Base-by-base conservation (phyloP, 1,140 invertebrate species). In the Drusus annulatus region DNA sequence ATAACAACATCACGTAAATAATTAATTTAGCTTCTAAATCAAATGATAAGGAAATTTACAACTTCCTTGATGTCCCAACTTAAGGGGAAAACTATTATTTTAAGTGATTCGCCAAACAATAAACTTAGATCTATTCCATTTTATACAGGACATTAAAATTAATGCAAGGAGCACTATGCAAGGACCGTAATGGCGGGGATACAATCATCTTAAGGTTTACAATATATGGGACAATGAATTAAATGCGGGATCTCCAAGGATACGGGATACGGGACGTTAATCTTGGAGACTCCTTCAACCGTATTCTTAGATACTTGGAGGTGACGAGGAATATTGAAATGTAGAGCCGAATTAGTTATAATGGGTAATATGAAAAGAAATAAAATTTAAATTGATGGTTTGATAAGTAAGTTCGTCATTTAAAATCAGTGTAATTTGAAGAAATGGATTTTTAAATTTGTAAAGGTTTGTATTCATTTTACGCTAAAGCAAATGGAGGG, bases 91-190 rank as follows among this genome's bases (percentile, higher is more conserved):
- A 74, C 82, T 79, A 81, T 80, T 81, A 79, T 77, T 71, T 83
- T 74, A 80, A 83, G 82, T 83, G 82, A 76, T 81, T 78, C 78
- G 82, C 60, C 78, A 78, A 81, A 83, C 82, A 83, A 81, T 83
- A 83, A 83, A 83, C 63, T 68, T 45, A 78, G 52, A 76, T 77
- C 77, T 77, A 80, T 83, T 76, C 80, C 65, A 45, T 79, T 80
- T 56, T 60, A 71, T 19, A 79, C 15, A 71, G 68, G 68, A 79
- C 80, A 76, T 81, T 83, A 81, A 81, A 83, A 81, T 83, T 81
- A 83, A 83, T 83, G 78, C 74, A 51, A 62, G 60, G 62, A 63
- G 71, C 21, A 25, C 28, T 56, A 17, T 10, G 25, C n/a, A 19
- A 54, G 28, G 45, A 25, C 51, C 17, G 51, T 75, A 56, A 75